These are phyloP conservation scores for Beroe forskalii DNA, from an alignment of 37 sponge, comb jelly and placozoan species.

Conservation along the genomic window DNA sequence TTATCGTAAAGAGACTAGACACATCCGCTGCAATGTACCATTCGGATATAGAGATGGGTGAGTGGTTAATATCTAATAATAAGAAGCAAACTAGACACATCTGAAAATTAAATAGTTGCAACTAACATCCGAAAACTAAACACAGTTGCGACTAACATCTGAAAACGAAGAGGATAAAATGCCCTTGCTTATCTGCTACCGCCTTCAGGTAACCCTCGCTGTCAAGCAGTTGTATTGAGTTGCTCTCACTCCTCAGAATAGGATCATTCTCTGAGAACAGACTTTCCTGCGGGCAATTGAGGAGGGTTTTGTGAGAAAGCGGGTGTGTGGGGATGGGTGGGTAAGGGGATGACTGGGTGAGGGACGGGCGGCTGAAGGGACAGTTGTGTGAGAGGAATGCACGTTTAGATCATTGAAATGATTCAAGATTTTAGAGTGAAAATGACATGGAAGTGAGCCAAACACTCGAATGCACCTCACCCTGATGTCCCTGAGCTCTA, in stretches of 20 bases:
- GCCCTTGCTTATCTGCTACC: background rate
- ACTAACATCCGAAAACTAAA: background rate
- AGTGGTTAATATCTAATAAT: too few relatives aligned
- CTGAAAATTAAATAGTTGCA: background rate
- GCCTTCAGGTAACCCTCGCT: background rate
- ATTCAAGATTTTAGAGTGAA: too few relatives aligned
- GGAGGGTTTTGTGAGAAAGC: too few relatives aligned
- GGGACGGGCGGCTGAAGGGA: too few relatives aligned
- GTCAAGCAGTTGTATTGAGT: background rate
- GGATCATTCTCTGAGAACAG: slow-evolving; percentile 50
- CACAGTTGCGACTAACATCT: slow-evolving; percentile 24
- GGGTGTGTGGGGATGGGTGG: too few relatives aligned
- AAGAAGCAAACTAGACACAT: too few relatives aligned
- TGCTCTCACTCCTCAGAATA: background rate
- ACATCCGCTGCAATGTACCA: slow-evolving; percentile 54
- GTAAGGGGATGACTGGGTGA: too few relatives aligned
- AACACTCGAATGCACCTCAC: too few relatives aligned
- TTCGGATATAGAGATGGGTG: background rate
- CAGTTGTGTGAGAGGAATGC: too few relatives aligned
- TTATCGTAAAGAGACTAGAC: slow-evolving; percentile 29
- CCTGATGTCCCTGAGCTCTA: background rate
- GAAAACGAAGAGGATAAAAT: slow-evolving; percentile 49
- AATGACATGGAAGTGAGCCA: too few relatives aligned
- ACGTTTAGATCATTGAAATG: too few relatives aligned
- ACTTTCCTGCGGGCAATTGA: too few relatives aligned